Evolutionary conservation across 2,888 invertebrate genomes (phyloP).

Genomic region (Sisyra terminalis): DNA sequence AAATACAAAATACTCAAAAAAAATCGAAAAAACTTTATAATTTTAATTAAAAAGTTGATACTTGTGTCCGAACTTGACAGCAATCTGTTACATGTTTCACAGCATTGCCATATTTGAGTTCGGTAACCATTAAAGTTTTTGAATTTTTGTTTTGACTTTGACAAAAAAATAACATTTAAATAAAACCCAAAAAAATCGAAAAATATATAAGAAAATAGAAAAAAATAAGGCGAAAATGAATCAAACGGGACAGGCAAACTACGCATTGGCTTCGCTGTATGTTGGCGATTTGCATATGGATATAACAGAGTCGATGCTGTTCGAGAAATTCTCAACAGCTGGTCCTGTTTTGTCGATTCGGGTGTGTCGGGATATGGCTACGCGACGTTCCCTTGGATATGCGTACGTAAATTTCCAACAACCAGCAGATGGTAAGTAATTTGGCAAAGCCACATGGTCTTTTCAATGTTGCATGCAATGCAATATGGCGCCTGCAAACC

Average conservation of each 20-base stretch:
- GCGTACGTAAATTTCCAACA: slow-evolving; percentile 99
- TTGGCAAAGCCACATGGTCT: too few species aligned
- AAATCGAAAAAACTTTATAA: slow-evolving; percentile 50
- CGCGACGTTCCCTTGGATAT: slow-evolving; percentile 94
- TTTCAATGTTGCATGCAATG: too few species aligned
- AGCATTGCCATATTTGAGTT: too few species aligned
- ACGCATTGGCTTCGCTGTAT: slow-evolving; percentile 94
- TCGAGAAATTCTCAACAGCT: slow-evolving; percentile 98
- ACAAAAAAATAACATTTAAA: slow-evolving; percentile 46
- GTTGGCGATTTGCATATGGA: slow-evolving; percentile 98
- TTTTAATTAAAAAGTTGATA: slow-evolving; percentile 14
- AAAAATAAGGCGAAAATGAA: slow-evolving; percentile 27
- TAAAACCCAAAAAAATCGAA: slow-evolving; percentile 51
- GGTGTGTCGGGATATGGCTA: slow-evolving; percentile 96
- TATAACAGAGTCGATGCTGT: slow-evolving; percentile 97
- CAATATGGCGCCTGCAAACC: too few species aligned
- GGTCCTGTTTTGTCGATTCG: slow-evolving; percentile 98
- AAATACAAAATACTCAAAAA: slow-evolving; percentile 40
- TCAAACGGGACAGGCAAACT: slow-evolving; percentile 77
- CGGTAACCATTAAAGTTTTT: too few species aligned
- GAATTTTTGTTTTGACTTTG: too few species aligned
- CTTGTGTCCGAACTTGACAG: too few species aligned
- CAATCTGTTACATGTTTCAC: too few species aligned
- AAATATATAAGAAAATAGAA: slow-evolving; percentile 5
- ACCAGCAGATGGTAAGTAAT: slow-evolving; percentile 56